Evolutionary conservation across 2,113 vertebrate genomes (phyloP).

Genomic region (Rhynchomys soricoides): DNA sequence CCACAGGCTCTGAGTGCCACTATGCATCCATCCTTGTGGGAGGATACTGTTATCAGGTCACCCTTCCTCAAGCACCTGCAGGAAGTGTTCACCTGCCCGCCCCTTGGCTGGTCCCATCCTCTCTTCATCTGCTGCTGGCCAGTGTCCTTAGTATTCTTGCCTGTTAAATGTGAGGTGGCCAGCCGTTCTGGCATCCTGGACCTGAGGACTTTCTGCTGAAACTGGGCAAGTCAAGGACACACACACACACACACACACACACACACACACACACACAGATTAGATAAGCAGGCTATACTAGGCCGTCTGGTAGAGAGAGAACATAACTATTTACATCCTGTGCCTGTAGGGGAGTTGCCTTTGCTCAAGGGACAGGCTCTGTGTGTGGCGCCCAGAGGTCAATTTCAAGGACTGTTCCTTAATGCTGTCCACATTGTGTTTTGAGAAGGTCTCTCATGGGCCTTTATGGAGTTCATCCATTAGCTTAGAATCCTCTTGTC

Average conservation of each 20-base stretch:
- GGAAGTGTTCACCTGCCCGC: too few species aligned
- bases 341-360: rapidly evolving
- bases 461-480: neutral
- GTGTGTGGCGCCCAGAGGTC: neutral
- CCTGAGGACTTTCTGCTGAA: neutral
- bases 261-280: too few species aligned
- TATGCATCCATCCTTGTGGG: rapidly evolving
- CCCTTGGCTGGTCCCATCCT: rapidly evolving
- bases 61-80: neutral
- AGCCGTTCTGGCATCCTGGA: neutral
- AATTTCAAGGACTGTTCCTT: neutral
- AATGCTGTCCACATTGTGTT: neutral
- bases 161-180: neutral
- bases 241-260: too few species aligned
- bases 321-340: rapidly evolving
- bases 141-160: neutral
- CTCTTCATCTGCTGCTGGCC: neutral
- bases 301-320: neutral
- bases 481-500: neutral
- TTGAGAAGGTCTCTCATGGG: neutral
- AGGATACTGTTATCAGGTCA: rapidly evolving
- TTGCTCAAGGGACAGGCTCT: neutral
- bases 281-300: neutral
- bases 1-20: rapidly evolving
- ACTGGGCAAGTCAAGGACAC: neutral